Percentiles rank a stretch among this genome's conserved stretches.
Evolutionary conservation across 2,797 vertebrate genomes (phyloP).

Genomic region (Platyrinchus mystaceus): DNA sequence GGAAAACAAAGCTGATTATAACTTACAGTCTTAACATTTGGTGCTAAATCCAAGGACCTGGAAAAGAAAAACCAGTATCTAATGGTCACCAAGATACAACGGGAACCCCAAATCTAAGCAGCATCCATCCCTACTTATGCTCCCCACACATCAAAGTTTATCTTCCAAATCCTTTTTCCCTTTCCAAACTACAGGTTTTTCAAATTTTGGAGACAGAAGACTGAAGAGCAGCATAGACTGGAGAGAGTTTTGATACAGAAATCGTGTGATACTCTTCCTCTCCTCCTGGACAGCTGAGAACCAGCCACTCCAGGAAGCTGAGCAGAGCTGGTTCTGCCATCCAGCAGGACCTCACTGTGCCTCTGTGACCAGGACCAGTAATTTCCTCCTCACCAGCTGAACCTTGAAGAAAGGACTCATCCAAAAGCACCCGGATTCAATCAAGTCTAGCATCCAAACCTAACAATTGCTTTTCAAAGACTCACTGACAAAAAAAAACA

Average conservation of each 20-base stretch:
- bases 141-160: background rate
- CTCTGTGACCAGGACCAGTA: background rate
- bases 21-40: background rate
- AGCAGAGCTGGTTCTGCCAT: background rate
- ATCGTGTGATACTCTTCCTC: background rate
- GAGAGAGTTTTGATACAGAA: background rate
- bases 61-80: background rate
- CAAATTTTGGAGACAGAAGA: background rate
- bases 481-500: background rate
- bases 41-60: background rate
- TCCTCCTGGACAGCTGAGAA: background rate
- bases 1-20: background rate
- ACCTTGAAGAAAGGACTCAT: background rate
- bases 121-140: background rate
- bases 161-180: background rate
- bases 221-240: background rate
- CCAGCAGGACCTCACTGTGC: fast-evolving
- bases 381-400: background rate
- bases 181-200: background rate
- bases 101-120: background rate
- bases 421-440: background rate
- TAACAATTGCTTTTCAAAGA: background rate
- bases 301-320: background rate
- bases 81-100: background rate
- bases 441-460: background rate